These are phyloP conservation scores for Agrilus planipennis DNA, from an alignment of 1,140 invertebrate species.

Conservation along the genomic window DNA sequence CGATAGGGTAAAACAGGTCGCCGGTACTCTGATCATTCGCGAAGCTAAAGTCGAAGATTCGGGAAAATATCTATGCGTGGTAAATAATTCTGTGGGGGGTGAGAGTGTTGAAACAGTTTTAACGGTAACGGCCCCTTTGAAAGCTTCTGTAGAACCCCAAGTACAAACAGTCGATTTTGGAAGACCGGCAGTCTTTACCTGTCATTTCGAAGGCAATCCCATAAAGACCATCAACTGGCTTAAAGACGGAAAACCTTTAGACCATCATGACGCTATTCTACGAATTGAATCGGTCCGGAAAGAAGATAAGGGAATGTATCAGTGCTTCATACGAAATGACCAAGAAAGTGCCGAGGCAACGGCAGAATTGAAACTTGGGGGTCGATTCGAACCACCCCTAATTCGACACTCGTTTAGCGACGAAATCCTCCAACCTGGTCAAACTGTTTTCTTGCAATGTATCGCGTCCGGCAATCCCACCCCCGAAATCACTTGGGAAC, in stretches of 20 bases:
- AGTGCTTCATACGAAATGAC: conserved; percentile 89
- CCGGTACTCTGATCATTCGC: conserved; percentile 83
- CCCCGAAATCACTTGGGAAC: conserved; percentile 87
- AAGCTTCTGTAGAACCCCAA: conserved; percentile 75
- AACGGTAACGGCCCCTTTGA: conserved; percentile 81
- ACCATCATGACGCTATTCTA: conserved; percentile 63
- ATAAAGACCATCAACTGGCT: conserved; percentile 71
- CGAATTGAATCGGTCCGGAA: conserved; percentile 83
- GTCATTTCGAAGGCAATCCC: conserved; percentile 66
- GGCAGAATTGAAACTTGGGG: conserved; percentile 84
- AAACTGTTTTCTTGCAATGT: conserved; percentile 66
- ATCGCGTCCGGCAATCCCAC: conserved; percentile 81
- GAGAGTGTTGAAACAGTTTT: conserved; percentile 86
- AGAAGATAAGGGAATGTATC: conserved; percentile 95
- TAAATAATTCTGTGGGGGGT: conserved; percentile 86
- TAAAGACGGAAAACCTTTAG: conserved; percentile 78
- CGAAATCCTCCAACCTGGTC: conserved; percentile 77
- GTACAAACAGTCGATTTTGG: conserved; percentile 89
- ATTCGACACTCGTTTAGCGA: conserved; percentile 77
- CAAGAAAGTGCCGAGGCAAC: conserved; percentile 87
- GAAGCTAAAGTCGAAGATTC: conserved; percentile 84
- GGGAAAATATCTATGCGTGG: conserved; percentile 87
- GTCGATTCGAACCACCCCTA: conserved; percentile 80
- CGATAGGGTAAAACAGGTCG: conserved; percentile 84
- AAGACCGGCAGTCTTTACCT: conserved; percentile 77